A percentile compares a stretch with the other conserved stretches of the same genome.
Conservation (phyloP, 2,888 invertebrate species). For the Drosophila putrida region DNA sequence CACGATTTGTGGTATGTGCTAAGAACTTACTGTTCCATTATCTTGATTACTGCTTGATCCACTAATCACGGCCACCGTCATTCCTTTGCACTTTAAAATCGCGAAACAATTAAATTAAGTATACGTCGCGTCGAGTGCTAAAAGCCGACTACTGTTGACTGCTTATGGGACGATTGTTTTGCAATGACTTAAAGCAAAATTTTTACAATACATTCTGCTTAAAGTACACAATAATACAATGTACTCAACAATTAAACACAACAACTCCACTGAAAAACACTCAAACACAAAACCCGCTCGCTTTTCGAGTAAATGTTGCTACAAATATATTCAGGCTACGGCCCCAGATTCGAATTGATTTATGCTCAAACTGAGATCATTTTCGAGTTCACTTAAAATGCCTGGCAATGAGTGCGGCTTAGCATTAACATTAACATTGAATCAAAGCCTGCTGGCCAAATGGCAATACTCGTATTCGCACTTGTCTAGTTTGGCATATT, state of each 20-base stretch:
- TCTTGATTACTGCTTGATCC: constrained; percentile 45
- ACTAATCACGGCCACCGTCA: constrained; percentile 59
- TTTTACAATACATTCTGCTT: constrained; percentile 58
- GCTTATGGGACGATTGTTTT: constrained; percentile 64
- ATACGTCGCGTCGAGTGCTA: constrained; percentile 53
- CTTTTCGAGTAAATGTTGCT: constrained; percentile 42
- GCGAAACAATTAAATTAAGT: constrained; percentile 45
- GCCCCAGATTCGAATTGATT: constrained; percentile 27
- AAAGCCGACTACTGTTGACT: constrained; percentile 28
- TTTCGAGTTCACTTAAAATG: constrained; percentile 32
- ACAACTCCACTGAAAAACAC: constrained; percentile 43
- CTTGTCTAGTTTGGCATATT: constrained; percentile 36
- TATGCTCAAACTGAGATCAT: constrained; percentile 38
- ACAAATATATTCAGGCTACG: constrained; percentile 24
- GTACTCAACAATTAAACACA: constrained; percentile 33
- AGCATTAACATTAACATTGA: constrained; percentile 56
- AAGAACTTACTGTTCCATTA: constrained; percentile 65
- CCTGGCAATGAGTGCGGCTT: constrained; percentile 67
- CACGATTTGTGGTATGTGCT: constrained; percentile 5
- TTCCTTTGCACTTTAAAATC: constrained; percentile 25
- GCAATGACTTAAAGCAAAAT: constrained; percentile 61
- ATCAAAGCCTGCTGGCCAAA: constrained; percentile 36
- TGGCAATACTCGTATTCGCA: constrained; percentile 28
- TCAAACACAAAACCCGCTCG: constrained; percentile 63
- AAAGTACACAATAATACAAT: constrained; percentile 43